A percentile compares a stretch with the other conserved stretches of the same genome.
Evolutionary conservation across 1,140 invertebrate species (phyloP).

Genomic region (Ceratoteleas bidentatus): DNA sequence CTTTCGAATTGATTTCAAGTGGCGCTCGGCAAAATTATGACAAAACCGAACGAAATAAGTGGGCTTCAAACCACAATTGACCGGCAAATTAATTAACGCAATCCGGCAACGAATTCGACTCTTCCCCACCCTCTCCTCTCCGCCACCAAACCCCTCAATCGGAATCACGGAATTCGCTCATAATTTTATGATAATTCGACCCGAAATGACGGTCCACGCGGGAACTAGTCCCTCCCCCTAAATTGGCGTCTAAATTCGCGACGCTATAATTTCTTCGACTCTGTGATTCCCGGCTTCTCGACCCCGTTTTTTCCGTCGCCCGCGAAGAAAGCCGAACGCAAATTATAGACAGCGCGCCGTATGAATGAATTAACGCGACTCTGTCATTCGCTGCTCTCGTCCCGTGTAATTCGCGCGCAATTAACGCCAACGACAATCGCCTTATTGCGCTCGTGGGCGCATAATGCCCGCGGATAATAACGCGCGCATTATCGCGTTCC

Average conservation of each 20-base stretch:
- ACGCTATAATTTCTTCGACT: conserved; percentile 73
- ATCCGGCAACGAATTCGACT: neutral
- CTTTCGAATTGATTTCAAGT: conserved; percentile 39
- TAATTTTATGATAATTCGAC: conserved; percentile 57
- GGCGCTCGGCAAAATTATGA: neutral
- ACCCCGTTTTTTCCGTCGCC: conserved; percentile 47
- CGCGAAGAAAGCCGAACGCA: conserved; percentile 48
- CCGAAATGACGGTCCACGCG: conserved; percentile 74
- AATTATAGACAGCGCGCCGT: conserved; percentile 51
- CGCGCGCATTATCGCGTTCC: conserved; percentile 37
- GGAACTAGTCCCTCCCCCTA: conserved; percentile 73
- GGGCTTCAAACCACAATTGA: conserved; percentile 52
- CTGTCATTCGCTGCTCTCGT: conserved; percentile 59
- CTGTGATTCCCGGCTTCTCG: conserved; percentile 33
- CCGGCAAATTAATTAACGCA: conserved; percentile 49
- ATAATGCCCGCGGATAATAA: conserved; percentile 44
- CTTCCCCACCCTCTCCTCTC: neutral
- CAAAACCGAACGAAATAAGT: conserved; percentile 30
- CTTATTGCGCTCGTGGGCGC: conserved; percentile 38
- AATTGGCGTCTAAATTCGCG: conserved; percentile 72
- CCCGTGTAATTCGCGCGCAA: conserved; percentile 54
- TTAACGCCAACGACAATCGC: conserved; percentile 50
- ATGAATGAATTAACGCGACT: conserved; percentile 58
- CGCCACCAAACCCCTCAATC: neutral
- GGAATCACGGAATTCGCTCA: neutral